Evolutionary conservation across 2,888 invertebrate genomes (phyloP), one percentile per base, ranked within the genome.

Genomic region (Tryphoninae sp.): DNA sequence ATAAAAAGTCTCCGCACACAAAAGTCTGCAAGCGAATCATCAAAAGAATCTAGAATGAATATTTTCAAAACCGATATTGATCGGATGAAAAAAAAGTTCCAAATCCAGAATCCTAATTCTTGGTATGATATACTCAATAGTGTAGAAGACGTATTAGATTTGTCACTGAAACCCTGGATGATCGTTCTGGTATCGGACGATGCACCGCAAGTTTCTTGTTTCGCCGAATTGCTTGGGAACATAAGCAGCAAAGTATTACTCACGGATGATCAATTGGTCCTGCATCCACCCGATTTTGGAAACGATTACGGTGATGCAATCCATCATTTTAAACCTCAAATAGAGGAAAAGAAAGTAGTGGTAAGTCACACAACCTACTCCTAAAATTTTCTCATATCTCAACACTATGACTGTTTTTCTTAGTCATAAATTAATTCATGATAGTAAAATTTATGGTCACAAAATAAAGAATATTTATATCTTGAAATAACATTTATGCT

Each of bases 131-230:
- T 93, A 72, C 83, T 86, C 68, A 86, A 88, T 55, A 90, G 90
- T 16, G 87, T 93, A 75, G 79, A 86, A 6, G 90, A 92, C 58
- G 83, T 92, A 8, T 45, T 86, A 11, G 80, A 85, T 9, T 68
- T 83, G 9, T 88, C 89, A 1, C 81, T 88, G 26, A 90, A 87
- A 82, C 92, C 92, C 9, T 89, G 91, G 33, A 89, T 92, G n/a
- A 90, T 93, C 82, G 81, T 93, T 72, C 86, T 93, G 11, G 86
- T 93, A 72, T 92, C 92, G 59, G 88, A 90, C 67, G 84, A 89
- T 55, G 87, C 83, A 0, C 19, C 79, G 45, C 84, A 86, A 8
- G 83, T 89, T 65, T 83, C 86, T 42, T 89, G 91, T 79, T 89
- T 93, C 40, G 87, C 92, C 51, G 71, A 83, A 67, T 83, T 87